Evolutionary conservation across 1,140 invertebrate genomes (phyloP).

Genomic region (Zaprionus inermis): DNA sequence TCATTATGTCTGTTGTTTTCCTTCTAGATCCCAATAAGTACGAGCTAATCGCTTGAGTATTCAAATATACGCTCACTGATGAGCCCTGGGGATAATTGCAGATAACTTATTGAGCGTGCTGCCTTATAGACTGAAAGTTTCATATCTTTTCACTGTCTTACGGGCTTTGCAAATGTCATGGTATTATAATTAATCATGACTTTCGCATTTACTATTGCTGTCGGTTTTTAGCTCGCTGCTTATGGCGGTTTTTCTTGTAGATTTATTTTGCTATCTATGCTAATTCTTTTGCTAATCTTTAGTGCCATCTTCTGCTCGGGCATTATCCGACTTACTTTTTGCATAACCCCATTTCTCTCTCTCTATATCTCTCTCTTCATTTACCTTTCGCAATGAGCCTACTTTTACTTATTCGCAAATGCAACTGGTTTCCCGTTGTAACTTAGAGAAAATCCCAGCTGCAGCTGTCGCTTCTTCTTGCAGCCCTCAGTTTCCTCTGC

Average conservation of each 20-base stretch:
- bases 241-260: background rate
- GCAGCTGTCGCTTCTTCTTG: background rate
- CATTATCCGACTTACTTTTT: slow-evolving; percentile 26
- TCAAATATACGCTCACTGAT: background rate
- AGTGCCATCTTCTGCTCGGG: slow-evolving; percentile 1
- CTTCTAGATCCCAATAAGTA: too few species aligned
- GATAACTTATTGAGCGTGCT: background rate
- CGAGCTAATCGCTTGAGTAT: background rate
- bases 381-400: slow-evolving; percentile 15
- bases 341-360: slow-evolving; percentile 29
- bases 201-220: background rate
- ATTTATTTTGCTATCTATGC: slow-evolving; percentile 22
- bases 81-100: background rate
- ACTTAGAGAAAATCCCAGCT: slow-evolving; percentile 11
- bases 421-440: slow-evolving; percentile 39
- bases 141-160: background rate
- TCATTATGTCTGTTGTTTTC: too few species aligned
- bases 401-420: slow-evolving; percentile 40
- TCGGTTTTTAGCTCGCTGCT: background rate
- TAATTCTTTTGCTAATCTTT: slow-evolving; percentile 16
- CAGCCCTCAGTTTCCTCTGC: background rate
- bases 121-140: background rate
- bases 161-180: slow-evolving; percentile 1
- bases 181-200: slow-evolving; percentile 8
- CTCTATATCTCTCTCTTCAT: slow-evolving; percentile 2